Percentiles rank a stretch among this genome's conserved stretches.
Conservation (phyloP, 2,888 invertebrate genomes). For the Lydus trimaculatus region DNA sequence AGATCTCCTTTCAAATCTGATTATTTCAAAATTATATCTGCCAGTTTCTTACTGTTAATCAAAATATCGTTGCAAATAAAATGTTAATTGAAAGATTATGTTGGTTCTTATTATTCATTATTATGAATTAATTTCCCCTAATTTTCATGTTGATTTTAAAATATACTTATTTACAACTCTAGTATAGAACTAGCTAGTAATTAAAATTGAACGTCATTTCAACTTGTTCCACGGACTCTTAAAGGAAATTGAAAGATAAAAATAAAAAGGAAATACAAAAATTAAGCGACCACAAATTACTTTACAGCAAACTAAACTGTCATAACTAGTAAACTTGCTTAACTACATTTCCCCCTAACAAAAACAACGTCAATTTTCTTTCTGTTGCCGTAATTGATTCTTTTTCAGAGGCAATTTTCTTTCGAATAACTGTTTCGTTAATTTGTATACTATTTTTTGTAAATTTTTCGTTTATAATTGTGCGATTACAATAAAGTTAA, state of each 20-base stretch:
- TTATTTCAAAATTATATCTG: too few relatives aligned
- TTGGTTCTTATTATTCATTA: background rate
- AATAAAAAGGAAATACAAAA: background rate
- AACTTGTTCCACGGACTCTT: background rate
- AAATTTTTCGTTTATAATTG: background rate
- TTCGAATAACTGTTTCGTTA: background rate
- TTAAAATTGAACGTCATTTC: constrained; percentile 3
- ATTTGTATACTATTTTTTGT: too few relatives aligned
- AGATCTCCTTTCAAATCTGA: too few relatives aligned
- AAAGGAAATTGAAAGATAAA: background rate
- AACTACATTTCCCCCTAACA: background rate
- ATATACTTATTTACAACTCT: background rate
- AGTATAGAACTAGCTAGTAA: background rate
- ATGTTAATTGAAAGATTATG: background rate
- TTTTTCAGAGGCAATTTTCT: background rate
- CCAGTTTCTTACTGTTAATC: too few relatives aligned
- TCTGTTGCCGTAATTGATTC: background rate
- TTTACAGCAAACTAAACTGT: constrained; percentile 1
- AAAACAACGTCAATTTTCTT: background rate
- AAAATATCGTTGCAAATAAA: too few relatives aligned
- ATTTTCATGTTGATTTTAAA: background rate
- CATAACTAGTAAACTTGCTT: background rate
- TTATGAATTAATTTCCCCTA: background rate
- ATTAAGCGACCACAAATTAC: constrained; percentile 1
- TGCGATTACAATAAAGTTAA: too few relatives aligned